Evolutionary conservation across 2,797 vertebrate genomes (phyloP).

Genomic region (Passerculus sandwichensis): DNA sequence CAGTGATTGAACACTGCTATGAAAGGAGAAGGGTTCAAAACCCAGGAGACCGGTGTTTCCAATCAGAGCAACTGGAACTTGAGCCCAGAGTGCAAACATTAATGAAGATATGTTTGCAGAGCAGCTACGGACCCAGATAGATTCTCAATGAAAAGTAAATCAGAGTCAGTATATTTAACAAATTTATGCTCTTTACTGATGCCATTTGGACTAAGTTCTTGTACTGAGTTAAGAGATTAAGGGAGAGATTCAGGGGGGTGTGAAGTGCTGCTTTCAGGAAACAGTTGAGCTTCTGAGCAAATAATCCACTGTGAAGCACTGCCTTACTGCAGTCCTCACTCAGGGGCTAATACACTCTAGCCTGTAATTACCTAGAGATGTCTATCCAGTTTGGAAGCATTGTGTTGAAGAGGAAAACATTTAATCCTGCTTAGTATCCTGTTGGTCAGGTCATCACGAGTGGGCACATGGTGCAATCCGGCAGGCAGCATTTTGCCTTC

Average conservation of each 20-base stretch:
- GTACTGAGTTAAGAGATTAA: background rate
- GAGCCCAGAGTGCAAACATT: background rate
- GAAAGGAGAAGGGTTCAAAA: background rate
- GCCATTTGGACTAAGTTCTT: background rate
- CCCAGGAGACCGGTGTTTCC: background rate
- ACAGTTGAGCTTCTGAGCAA: background rate
- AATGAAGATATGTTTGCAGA: background rate
- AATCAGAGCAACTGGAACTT: background rate
- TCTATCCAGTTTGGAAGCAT: constrained; percentile 51
- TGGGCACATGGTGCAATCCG: constrained; percentile 30
- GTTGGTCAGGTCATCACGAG: constrained; percentile 40
- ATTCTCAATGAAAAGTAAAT: background rate
- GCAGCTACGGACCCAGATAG: background rate
- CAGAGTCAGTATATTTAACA: background rate
- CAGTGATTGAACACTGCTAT: background rate
- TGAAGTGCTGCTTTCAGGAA: background rate
- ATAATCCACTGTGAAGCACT: background rate
- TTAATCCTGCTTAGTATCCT: constrained; percentile 60
- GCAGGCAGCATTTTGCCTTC: background rate
- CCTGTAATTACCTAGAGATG: constrained; percentile 49
- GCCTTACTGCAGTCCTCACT: background rate
- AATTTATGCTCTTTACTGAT: background rate
- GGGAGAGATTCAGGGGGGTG: background rate
- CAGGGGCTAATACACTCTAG: constrained; percentile 23
- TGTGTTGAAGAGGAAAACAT: constrained; percentile 22